A percentile compares a stretch with the other conserved stretches of the same genome.
Conservation (phyloP, 2,113 vertebrate genomes). For the Lampris incognitus region DNA sequence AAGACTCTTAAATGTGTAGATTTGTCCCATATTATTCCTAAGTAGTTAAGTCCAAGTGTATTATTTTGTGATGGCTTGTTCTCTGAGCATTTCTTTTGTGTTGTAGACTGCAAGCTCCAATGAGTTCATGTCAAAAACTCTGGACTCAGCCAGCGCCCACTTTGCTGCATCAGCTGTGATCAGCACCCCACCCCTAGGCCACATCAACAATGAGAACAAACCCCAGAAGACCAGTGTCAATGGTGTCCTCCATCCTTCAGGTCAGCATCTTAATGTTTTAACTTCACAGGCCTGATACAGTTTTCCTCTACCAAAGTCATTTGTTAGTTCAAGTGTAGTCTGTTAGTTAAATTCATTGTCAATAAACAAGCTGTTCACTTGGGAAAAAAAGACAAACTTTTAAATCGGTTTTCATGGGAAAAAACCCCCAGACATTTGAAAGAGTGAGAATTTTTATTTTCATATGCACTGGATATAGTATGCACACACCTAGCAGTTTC, state of each 20-base stretch:
- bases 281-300: not conserved
- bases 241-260: constrained; percentile 87
- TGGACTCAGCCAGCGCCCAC: constrained; percentile 93
- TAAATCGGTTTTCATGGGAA: too few relatives aligned
- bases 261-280: constrained; percentile 61
- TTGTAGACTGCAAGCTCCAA: constrained; percentile 82
- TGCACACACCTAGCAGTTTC: too few relatives aligned
- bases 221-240: constrained; percentile 84
- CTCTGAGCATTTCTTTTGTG: not conserved
- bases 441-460: too few relatives aligned
- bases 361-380: too few relatives aligned
- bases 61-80: not conserved
- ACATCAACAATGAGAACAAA: constrained; percentile 83
- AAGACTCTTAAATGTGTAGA: too few relatives aligned
- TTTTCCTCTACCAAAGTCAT: not conserved
- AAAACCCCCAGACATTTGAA: too few relatives aligned
- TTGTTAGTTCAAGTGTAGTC: not conserved
- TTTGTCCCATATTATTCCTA: too few relatives aligned
- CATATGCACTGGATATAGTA: too few relatives aligned
- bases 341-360: too few relatives aligned
- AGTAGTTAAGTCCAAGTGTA: not conserved
- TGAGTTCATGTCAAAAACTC: constrained; percentile 89
- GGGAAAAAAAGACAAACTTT: too few relatives aligned
- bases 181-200: constrained; percentile 78
- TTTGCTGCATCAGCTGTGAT: constrained; percentile 95